Percentiles rank a stretch among this genome's conserved stretches.
phyloP scores from a whole-genome alignment of 2,888 invertebrate species.

The Drosophila nigritarsus region DNA sequence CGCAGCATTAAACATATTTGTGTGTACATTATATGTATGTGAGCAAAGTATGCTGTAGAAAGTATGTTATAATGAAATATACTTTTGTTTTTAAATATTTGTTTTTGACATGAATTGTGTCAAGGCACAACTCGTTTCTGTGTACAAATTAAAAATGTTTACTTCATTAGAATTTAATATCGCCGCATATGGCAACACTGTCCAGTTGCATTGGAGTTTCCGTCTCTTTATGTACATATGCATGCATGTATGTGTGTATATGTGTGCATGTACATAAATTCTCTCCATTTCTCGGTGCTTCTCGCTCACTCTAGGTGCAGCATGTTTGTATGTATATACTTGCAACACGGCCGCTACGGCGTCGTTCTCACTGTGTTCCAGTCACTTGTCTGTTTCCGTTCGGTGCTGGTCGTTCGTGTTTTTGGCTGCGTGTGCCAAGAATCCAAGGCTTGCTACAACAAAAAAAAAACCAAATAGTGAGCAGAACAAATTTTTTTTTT shows the following conservation, averaged over 20 bases:
- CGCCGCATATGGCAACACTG: constrained; percentile 49
- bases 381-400: constrained; percentile 56
- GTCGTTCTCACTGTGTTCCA: constrained; percentile 52
- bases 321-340: constrained; percentile 25
- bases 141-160: constrained; percentile 18
- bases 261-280: constrained; percentile 1
- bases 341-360: constrained; percentile 51
- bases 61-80: neutral
- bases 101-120: neutral
- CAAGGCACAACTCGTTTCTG: constrained; percentile 5
- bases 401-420: constrained; percentile 42
- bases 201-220: constrained; percentile 52
- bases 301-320: constrained; percentile 33
- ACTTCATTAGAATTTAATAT: constrained; percentile 28
- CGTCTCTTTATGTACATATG: constrained; percentile 31
- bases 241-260: constrained; percentile 20
- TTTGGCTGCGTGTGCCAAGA: constrained; percentile 23
- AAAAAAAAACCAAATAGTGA: constrained; percentile 26
- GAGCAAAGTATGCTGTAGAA: neutral
- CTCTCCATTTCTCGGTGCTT: constrained; percentile 22
- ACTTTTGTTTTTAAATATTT: neutral
- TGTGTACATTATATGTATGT: neutral
- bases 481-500: constrained; percentile 25
- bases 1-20: constrained; percentile 34
- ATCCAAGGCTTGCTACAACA: constrained; percentile 27